Evolutionary conservation across 2,113 vertebrate genomes (phyloP), one percentile per base, ranked within the genome.

Genomic region (Xiphorhynchus elegans): DNA sequence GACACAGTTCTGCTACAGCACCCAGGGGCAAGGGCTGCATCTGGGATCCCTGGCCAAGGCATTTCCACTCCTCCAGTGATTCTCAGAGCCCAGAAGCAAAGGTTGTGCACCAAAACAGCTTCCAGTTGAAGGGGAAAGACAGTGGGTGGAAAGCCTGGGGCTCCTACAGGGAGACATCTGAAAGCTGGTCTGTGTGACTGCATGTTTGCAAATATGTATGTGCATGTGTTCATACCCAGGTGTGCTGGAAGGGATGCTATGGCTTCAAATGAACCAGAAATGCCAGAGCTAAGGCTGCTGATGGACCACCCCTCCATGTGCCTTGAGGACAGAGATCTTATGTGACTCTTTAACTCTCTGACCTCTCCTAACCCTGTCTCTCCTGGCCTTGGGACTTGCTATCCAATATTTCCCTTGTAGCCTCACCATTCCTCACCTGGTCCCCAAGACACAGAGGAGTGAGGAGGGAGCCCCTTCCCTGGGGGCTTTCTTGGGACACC

Each of bases 251-350:
- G 74, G 50, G 62, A 53, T 35, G 49, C 26, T 49, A 9, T 6
- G 4, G 49, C 66, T 53, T 37, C 77, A 26, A 68, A 35, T 3
- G 5, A 49, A 20, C 4, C 62, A 56, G 74, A 56, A 85, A 62
- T 10, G 46, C 31, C 58, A 17, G 44, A 74, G 64, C 73, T 50
- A 29, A 42, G 84, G 49, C n/a, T 91, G 83, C 64, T n/a, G 50
- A 2, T 9, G 68, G 63, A 18, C 6, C 18, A 3, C 29, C 29
- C 33, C 28, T 6, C 2, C 29, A 6, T 0, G 29, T 1, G 2
- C 52, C 66, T 39, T 52, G 26, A 53, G 47, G 33, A 42, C 11
- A 33, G 29, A 24, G 46, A 31, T 17, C 33, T 83, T 19, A 5
- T 2, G 2, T 5, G 46, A 13, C 37, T 12, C 17, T 84, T 62